Percentiles rank a stretch among this genome's conserved stretches.
Conservation (phyloP, 92 coral and sea anemone genomes). For the Epizoanthus ramosus region DNA sequence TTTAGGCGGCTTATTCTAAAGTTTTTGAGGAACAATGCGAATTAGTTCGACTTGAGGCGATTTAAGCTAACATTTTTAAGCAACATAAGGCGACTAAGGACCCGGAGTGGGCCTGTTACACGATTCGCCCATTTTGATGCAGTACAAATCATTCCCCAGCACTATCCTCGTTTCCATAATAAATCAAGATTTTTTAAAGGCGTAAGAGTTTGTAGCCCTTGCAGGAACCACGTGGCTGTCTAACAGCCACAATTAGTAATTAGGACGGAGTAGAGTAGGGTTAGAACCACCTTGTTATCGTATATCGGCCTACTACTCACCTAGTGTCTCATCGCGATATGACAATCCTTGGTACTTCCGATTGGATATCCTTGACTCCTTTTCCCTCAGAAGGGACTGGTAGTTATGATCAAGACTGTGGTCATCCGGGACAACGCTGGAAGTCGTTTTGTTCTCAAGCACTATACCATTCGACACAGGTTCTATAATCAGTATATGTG, state of each 20-base stretch:
- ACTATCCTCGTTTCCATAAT: no score
- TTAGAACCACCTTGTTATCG: not conserved
- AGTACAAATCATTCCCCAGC: not conserved
- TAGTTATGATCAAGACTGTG: not conserved
- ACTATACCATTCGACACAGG: not conserved
- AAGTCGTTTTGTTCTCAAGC: not conserved
- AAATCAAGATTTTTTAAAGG: not conserved
- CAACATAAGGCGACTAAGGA: no score
- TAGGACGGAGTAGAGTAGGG: not conserved
- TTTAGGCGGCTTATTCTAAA: no score
- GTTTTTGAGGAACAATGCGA: no score
- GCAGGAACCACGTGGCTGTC: no score
- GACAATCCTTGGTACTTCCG: not conserved
- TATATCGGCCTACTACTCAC: not conserved
- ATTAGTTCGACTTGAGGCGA: no score
- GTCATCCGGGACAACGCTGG: not conserved
- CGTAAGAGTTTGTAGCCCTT: no score
- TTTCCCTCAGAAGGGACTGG: not conserved
- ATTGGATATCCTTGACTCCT: not conserved
- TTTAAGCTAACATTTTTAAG: no score
- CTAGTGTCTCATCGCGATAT: not conserved
- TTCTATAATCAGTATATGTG: not conserved
- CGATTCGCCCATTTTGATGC: not conserved
- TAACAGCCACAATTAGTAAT: no score
- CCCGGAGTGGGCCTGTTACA: no score